phyloP scores from a whole-genome alignment of 2,888 invertebrate genomes.

The Leistus spinibarbis region DNA sequence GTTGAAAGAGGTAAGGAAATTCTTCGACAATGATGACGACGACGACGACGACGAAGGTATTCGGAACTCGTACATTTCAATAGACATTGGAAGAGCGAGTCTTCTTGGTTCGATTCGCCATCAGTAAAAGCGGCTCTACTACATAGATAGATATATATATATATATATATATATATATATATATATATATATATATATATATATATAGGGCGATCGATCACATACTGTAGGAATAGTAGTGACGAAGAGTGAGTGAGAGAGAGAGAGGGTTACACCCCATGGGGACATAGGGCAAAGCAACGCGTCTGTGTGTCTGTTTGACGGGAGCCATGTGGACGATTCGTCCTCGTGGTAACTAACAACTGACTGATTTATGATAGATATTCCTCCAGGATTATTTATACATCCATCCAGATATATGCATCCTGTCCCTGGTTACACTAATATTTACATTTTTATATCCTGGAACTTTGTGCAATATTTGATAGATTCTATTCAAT shows the following conservation, averaged over 20 bases:
- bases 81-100: neutral
- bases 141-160: no score
- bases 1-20: neutral
- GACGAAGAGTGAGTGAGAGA: no score
- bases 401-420: slow-evolving; percentile 11
- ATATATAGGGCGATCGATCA: neutral
- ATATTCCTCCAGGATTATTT: slow-evolving; percentile 19
- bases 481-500: neutral
- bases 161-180: no score
- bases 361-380: slow-evolving; percentile 21
- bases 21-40: neutral
- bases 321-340: neutral
- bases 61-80: neutral
- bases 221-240: no score
- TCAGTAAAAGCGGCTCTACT: neutral
- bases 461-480: neutral
- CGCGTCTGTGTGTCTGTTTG: neutral
- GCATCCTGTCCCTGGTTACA: neutral
- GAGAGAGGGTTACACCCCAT: neutral
- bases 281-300: neutral
- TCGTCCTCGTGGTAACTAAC: slow-evolving; percentile 11
- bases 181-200: no score
- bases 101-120: neutral
- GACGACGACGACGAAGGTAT: neutral
- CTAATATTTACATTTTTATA: neutral